Base-by-base conservation (phyloP, 2,797 vertebrate species). In the Avahi laniger region DNA sequence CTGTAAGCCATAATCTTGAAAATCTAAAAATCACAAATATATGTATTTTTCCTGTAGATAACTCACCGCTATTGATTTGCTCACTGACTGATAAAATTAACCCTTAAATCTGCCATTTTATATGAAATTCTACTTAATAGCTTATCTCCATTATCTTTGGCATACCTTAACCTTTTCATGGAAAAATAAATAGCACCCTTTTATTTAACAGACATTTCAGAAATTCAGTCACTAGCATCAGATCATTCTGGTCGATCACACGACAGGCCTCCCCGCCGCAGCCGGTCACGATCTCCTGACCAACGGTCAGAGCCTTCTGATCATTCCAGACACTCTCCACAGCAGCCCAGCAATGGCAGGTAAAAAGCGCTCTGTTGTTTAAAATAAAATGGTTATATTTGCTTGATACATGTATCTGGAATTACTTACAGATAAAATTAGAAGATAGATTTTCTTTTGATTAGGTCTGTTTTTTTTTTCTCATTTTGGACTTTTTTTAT, bases 211-310 rank as follows among this genome's bases (percentile, higher is more conserved):
- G 99, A 99, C 98, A 99, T 99, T 99, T 99, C 99, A 99, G 99
- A 99, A 99, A 99, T 99, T 98, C 99, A 99, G 99, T 99, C 99
- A 94, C 98, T 99, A 99, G 99, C 99, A 97, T 99, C 99, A 81
- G 99, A 99, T 98, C 99, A 99, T 99, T 99, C 99, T 97, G 99
- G 99, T 98, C 99, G 99, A 98, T 99, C 99, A 46, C 99, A 99
- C 95, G 99, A 99, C 98, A 98, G 99, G 98, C 99, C 99, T 97
- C 99, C 99, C 96, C 99, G 99, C 94, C 99, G 99, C 98, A 99
- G 99, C 98, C 99, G 99, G 91, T 99, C 99, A 65, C 99, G 99
- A 87, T 99, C 99, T 97, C 99, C 99, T 92, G 99, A 99, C 98
- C 99, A 99, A 96, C 99, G 99, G 97, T 99, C 99, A 41, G 99